A percentile compares a stretch with the other conserved stretches of the same genome.
Conservation (phyloP, 2,797 vertebrate genomes). For the Distichodus sexfasciatus region DNA sequence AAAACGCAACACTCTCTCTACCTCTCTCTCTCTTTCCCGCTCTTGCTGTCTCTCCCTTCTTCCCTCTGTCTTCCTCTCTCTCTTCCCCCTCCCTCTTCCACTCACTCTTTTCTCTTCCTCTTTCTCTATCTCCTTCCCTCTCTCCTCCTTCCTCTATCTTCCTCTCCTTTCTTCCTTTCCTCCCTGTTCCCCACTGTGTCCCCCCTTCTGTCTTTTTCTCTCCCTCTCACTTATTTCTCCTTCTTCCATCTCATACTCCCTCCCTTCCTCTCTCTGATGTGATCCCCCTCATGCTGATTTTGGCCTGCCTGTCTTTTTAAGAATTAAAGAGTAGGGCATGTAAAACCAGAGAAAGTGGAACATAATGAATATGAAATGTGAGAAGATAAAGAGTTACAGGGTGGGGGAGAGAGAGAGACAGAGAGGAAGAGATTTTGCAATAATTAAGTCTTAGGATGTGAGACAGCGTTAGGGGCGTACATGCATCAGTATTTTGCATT, state of each 20-base stretch:
- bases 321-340: slow-evolving; percentile 5
- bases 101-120: background rate
- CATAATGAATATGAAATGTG: slow-evolving; percentile 27
- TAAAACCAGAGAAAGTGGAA: slow-evolving; percentile 17
- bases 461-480: background rate
- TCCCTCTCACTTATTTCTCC: background rate
- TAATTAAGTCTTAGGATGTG: slow-evolving; percentile 12
- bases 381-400: too few relatives aligned
- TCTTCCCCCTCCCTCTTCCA: background rate
- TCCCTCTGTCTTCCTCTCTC: background rate
- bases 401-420: background rate
- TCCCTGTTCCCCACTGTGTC: too few relatives aligned
- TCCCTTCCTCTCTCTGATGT: background rate
- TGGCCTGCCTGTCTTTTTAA: slow-evolving; percentile 48
- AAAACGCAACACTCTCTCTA: background rate
- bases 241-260: background rate
- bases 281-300: slow-evolving; percentile 1
- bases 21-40: background rate
- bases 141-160: background rate
- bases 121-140: background rate
- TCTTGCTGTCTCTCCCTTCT: background rate
- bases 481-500: background rate
- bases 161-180: background rate
- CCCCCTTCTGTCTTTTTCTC: background rate
- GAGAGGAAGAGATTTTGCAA: background rate